Evolutionary conservation across 1,140 invertebrate species (phyloP).

Genomic region (Asbolus verrucosus): DNA sequence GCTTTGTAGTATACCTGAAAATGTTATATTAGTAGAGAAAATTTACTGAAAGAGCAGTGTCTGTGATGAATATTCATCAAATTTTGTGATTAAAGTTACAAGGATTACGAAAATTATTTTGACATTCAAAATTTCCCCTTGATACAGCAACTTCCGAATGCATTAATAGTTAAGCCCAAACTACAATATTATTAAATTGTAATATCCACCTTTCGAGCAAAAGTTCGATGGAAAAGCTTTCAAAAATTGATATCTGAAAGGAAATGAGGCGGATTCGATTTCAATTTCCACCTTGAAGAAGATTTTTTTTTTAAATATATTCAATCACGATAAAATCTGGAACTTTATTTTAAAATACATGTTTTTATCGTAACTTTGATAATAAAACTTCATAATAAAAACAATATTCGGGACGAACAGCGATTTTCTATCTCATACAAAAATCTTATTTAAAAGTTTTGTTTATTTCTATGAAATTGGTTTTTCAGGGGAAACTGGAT

Average conservation of each 20-base stretch:
- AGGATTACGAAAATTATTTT: conserved; percentile 13
- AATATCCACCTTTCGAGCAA: too few relatives aligned
- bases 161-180: background rate
- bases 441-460: conserved; percentile 37
- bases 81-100: conserved; percentile 22
- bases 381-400: conserved; percentile 36
- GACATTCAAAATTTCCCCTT: background rate
- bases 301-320: conserved; percentile 30
- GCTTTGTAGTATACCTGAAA: background rate
- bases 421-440: conserved; percentile 35
- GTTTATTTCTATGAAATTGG: conserved; percentile 34
- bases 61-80: conserved; percentile 19
- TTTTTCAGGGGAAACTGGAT: conserved; percentile 1
- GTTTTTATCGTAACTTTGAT: conserved; percentile 38
- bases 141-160: background rate
- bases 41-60: background rate
- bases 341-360: conserved; percentile 38
- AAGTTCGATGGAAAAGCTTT: too few relatives aligned
- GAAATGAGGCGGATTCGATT: background rate
- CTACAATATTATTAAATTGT: too few relatives aligned
- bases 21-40: conserved; percentile 12
- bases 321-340: conserved; percentile 11
- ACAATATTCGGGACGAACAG: conserved; percentile 29
- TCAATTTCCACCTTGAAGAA: background rate
- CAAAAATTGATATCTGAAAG: too few relatives aligned